Percentiles rank a stretch among this genome's conserved stretches.
Evolutionary conservation across 2,888 invertebrate species (phyloP).

Genomic region (Blera fallax): DNA sequence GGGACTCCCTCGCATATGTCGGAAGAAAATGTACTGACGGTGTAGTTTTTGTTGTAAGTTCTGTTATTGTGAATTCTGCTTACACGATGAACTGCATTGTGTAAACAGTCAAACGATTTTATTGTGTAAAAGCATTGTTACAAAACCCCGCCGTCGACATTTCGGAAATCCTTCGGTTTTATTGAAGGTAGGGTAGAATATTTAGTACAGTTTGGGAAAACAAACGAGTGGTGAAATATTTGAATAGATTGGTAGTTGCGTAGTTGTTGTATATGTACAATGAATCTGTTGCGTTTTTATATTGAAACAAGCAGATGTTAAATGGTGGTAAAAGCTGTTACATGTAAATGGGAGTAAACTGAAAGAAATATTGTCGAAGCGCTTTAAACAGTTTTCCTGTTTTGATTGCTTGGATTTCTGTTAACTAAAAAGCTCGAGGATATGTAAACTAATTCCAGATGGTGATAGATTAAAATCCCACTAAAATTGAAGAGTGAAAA

Average conservation of each 20-base stretch:
- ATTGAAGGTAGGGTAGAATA: background rate
- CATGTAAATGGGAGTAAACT: background rate
- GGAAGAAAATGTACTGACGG: background rate
- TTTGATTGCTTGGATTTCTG: too few relatives aligned
- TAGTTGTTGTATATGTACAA: background rate
- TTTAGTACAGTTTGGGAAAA: background rate
- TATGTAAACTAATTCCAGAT: too few relatives aligned
- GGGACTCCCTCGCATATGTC: background rate
- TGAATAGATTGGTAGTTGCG: too few relatives aligned
- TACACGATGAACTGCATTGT: slow-evolving; percentile 31
- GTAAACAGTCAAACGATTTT: slow-evolving; percentile 30
- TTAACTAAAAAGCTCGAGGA: too few relatives aligned
- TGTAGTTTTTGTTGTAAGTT: background rate
- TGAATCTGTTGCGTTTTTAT: slow-evolving; percentile 10
- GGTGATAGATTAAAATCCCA: too few relatives aligned
- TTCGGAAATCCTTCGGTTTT: slow-evolving; percentile 19
- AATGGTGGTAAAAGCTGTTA: background rate
- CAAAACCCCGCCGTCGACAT: background rate
- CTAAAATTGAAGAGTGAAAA: too few relatives aligned
- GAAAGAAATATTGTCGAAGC: background rate
- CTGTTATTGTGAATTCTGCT: slow-evolving; percentile 12
- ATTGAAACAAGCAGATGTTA: background rate
- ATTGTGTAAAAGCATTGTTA: background rate
- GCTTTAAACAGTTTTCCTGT: background rate
- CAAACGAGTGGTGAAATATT: background rate